A percentile compares a stretch with the other conserved stretches of the same genome.
These are phyloP conservation scores for Tauraco hartlaubi DNA, from an alignment of 2,797 vertebrate genomes.

Conservation along the genomic window DNA sequence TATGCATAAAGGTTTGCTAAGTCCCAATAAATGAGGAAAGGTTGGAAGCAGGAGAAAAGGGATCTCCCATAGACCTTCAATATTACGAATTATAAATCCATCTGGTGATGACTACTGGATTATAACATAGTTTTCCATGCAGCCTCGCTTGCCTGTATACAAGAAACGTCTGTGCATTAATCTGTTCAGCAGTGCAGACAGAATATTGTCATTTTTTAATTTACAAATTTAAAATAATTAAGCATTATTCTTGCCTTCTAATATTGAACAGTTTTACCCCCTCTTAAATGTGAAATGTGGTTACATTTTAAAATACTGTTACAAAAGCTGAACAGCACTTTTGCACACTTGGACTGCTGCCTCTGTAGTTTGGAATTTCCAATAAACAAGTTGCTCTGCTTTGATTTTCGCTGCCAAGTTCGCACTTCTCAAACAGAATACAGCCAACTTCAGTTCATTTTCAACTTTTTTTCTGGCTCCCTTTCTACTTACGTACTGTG, in stretches of 20 bases:
- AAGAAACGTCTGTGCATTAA: background rate
- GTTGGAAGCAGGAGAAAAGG: background rate
- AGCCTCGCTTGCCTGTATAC: background rate
- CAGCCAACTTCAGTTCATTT: background rate
- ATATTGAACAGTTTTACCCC: background rate
- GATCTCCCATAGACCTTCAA: background rate
- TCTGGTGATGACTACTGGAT: background rate
- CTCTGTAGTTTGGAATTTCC: background rate
- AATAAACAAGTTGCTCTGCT: background rate
- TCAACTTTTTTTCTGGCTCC: background rate
- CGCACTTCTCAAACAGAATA: constrained; percentile 32
- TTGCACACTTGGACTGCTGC: constrained; percentile 1
- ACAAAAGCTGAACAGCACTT: background rate
- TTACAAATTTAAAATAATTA: background rate
- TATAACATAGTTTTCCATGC: background rate
- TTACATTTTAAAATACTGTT: background rate
- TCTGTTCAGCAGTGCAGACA: background rate
- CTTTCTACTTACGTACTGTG: background rate
- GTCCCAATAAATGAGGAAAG: background rate
- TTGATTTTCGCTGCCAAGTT: constrained; percentile 43
- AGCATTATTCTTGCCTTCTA: background rate
- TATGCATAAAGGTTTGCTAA: background rate
- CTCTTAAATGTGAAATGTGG: background rate
- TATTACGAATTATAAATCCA: background rate
- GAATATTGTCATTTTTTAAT: background rate